phyloP scores from a whole-genome alignment of 1,140 invertebrate species.

The Zaprionus ghesquierei region DNA sequence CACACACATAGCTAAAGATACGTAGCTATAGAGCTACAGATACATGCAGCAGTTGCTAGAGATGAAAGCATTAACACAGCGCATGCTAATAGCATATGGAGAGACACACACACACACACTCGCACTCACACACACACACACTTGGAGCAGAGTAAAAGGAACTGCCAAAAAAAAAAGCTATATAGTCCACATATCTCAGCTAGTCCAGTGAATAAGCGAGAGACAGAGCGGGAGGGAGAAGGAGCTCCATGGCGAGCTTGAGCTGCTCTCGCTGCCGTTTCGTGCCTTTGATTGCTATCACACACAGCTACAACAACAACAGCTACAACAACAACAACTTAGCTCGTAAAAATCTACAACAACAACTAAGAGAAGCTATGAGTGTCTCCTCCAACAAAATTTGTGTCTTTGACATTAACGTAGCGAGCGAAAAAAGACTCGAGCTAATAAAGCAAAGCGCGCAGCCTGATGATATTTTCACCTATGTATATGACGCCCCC shows the following conservation, averaged over 20 bases:
- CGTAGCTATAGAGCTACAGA: constrained; percentile 3
- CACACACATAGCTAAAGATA: neutral
- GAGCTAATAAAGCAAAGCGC: constrained; percentile 53
- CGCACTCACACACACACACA: constrained; percentile 12
- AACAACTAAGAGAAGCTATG: neutral
- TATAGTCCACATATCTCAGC: neutral
- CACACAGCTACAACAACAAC: constrained; percentile 19
- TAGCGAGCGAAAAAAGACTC: constrained; percentile 16
- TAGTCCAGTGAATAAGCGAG: neutral
- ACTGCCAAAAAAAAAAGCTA: neutral
- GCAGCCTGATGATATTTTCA: constrained; percentile 7
- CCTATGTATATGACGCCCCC: neutral
- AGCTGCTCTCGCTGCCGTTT: constrained; percentile 18
- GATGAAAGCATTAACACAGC: constrained; percentile 47
- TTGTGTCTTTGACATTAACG: constrained; percentile 42
- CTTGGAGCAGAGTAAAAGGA: neutral
- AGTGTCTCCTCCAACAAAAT: too few species aligned
- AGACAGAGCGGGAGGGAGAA: too few species aligned
- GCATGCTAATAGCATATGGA: constrained; percentile 49
- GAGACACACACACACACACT: constrained; percentile 21
- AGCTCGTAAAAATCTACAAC: constrained; percentile 42
- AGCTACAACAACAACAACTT: neutral
- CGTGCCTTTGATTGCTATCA: constrained; percentile 40
- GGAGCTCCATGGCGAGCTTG: neutral
- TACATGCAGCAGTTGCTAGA: neutral